Conservation (phyloP, 2,797 vertebrate species). For the Xenentodon cancila region DNA sequence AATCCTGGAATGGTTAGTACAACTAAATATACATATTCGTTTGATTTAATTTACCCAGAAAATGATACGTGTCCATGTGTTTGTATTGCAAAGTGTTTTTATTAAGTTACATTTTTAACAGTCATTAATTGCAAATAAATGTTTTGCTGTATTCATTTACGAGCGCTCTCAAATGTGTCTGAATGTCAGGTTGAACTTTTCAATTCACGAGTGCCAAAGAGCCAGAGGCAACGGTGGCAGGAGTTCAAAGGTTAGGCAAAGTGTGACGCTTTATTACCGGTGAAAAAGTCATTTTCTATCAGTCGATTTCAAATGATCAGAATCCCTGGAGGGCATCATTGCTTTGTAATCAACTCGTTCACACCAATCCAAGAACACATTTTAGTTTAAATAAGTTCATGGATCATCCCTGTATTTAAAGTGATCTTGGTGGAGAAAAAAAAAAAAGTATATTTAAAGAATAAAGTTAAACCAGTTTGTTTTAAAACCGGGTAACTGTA, state of each 20-base stretch:
- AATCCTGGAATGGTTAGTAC: too few relatives aligned
- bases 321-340: conserved; percentile 50
- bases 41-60: too few relatives aligned
- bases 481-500: too few relatives aligned
- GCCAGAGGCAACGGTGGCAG: conserved; percentile 68
- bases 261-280: conserved; percentile 71
- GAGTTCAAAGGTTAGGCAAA: conserved; percentile 78
- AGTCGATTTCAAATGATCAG: conserved; percentile 77
- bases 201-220: conserved; percentile 43
- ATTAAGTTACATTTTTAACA: too few relatives aligned
- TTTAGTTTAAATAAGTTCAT: conserved; percentile 14
- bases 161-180: conserved; percentile 40
- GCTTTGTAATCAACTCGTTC: conserved; percentile 70
- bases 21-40: too few relatives aligned
- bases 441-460: background rate
- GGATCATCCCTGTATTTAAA: background rate
- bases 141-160: conserved; percentile 32
- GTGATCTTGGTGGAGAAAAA: too few relatives aligned
- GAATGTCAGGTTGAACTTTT: conserved; percentile 69
- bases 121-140: conserved; percentile 31
- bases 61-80: too few relatives aligned
- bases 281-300: conserved; percentile 75
- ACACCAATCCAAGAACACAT: conserved; percentile 37
- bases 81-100: too few relatives aligned
- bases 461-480: background rate